phyloP scores from a whole-genome alignment of 2,888 invertebrate genomes.

The Chrysolina oricalcia region DNA sequence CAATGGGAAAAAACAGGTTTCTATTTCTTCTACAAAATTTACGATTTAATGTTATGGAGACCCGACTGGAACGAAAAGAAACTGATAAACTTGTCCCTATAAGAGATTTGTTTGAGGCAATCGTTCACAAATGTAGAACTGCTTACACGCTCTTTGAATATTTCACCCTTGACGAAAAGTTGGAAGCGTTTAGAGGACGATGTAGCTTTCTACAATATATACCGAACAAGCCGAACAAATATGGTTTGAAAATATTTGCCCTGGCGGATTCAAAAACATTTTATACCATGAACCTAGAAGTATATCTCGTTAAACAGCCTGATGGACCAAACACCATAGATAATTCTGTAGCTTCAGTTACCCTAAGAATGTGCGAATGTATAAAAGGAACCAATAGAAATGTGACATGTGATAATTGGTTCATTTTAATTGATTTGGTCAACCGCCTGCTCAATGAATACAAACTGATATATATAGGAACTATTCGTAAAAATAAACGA shows the following conservation, averaged over 20 bases:
- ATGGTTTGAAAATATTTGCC: conserved; percentile 61
- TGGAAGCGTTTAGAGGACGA: conserved; percentile 47
- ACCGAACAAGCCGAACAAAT: conserved; percentile 48
- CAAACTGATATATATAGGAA: conserved; percentile 56
- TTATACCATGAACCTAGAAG: conserved; percentile 58
- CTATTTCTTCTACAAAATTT: conserved; percentile 36
- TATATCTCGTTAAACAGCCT: conserved; percentile 58
- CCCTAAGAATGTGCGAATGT: conserved; percentile 41
- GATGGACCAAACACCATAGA: conserved; percentile 51
- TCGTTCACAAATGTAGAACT: conserved; percentile 53
- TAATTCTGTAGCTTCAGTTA: conserved; percentile 44
- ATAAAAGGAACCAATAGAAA: conserved; percentile 45
- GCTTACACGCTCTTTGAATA: conserved; percentile 47
- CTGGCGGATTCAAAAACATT: conserved; percentile 55
- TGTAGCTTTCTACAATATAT: conserved; percentile 46
- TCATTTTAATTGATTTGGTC: conserved; percentile 34
- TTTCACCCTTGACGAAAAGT: conserved; percentile 51
- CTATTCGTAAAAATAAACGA: conserved; percentile 60
- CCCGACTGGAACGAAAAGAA: conserved; percentile 35
- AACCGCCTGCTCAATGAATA: conserved; percentile 34
- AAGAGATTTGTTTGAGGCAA: conserved; percentile 48
- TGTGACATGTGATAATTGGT: conserved; percentile 39
- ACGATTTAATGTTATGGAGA: conserved; percentile 44
- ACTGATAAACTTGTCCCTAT: conserved; percentile 49
- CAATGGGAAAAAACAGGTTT: conserved; percentile 34